Evolutionary conservation across 2,113 vertebrate genomes (phyloP), one percentile per base, ranked within the genome.

Genomic region (Bambusicola thoracicus): DNA sequence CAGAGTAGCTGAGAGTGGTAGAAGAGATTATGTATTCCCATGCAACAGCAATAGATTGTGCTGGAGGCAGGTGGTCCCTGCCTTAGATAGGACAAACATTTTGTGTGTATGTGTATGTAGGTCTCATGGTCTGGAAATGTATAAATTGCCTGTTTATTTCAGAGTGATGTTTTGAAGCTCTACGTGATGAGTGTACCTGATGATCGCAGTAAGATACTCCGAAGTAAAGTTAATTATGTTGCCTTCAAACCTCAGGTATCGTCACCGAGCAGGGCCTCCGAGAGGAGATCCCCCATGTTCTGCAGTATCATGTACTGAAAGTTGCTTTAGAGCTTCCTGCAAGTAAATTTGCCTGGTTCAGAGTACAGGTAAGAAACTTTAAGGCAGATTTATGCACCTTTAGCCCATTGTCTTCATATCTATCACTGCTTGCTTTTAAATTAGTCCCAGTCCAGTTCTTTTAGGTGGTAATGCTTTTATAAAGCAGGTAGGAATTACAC

Each of bases 291-390:
- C 98, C 99, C 8, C 98, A 98, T 11, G 85, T 99, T 38, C 95
- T 99, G 62, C 99, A 99, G 96, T 97, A 99, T 92, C 98, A 98
- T 66, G 97, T 99, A 40, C 97, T 99, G 27, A 98, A 98, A 92
- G 96, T 99, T 95, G 98, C 99, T 13, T 97, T 99, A 72, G 99
- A 99, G 17, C 97, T 99, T 72, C 99, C 99, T 6, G 97, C 98
- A 34, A 99, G 97, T 98, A 99, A 99, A 95, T 99, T 99, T 96
- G 95, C 98, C 29, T 99, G 99, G 99, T 98, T 99, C 73, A 98
- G 97, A 83, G 89, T 98, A 36, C 99, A 99, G 98, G 99, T 99
- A 83, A 68, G 94, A 85, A 22, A 5, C 24, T 46, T 68, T 3
- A 21, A n/a, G 30, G 30, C 34, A 66, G 38, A 30, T 41, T 51